phyloP scores from a whole-genome alignment of 2,888 invertebrate genomes.

The Amblyjoppa fuscipennis region DNA sequence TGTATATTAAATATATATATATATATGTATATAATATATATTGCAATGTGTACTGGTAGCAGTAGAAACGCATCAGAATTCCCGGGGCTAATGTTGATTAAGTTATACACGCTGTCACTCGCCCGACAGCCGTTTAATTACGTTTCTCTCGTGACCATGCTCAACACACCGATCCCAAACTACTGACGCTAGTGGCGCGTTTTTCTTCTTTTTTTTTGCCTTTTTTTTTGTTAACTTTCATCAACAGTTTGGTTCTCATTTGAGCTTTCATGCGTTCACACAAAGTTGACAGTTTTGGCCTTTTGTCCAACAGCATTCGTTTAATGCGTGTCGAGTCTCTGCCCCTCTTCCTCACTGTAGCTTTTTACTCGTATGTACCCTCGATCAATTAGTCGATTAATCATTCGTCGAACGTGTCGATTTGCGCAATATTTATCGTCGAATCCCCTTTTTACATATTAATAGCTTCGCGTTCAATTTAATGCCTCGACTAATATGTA shows the following conservation, averaged over 20 bases:
- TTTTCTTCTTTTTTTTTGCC: constrained; percentile 1
- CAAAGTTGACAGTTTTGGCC: constrained; percentile 26
- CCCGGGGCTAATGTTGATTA: constrained; percentile 75
- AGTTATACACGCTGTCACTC: constrained; percentile 73
- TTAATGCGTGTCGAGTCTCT: constrained; percentile 3
- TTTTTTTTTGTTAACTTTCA: constrained; percentile 6
- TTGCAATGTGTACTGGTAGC: background rate
- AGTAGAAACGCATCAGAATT: constrained; percentile 68
- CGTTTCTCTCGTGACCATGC: constrained; percentile 64
- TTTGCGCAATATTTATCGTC: background rate
- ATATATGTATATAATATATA: constrained; percentile 10
- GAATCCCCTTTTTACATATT: background rate
- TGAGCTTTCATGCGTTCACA: constrained; percentile 19
- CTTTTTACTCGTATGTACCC: background rate
- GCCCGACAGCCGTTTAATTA: constrained; percentile 73
- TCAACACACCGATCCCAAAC: constrained; percentile 40
- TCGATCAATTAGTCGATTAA: constrained; percentile 12
- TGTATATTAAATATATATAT: constrained; percentile 8
- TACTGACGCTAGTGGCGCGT: background rate
- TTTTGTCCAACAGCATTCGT: constrained; percentile 4
- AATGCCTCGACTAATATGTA: background rate
- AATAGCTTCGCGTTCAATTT: background rate
- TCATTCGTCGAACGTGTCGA: constrained; percentile 11
- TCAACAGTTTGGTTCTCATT: constrained; percentile 12
- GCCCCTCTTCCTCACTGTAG: background rate